Evolutionary conservation across 2,888 invertebrate genomes (phyloP), one percentile per base, ranked within the genome.

Genomic region (Ferrisia virgata): DNA sequence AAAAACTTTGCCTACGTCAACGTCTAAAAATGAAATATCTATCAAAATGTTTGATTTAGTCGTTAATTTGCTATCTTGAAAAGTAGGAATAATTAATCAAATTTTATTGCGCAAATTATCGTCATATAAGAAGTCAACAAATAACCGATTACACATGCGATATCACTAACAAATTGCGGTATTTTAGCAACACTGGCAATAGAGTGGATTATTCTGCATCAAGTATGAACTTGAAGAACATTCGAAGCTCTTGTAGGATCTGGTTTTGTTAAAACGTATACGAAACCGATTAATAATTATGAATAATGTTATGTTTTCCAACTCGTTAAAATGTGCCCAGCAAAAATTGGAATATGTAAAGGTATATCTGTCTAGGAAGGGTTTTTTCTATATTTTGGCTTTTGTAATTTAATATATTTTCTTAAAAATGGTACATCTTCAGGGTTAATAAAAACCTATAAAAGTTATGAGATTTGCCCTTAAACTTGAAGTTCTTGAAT

Each of bases 301-400:
- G 87, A 93, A 94, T 0, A 91, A 90, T 0, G 92, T 90, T 83
- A 94, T 93, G 88, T 93, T 94, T 88, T 94, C 93, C 88, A 94
- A 87, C 87, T 94, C 94, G 87, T 94, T 94, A 86, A 91, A 89
- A 87, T 94, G 93, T 11, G 92, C 93, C 87, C 93, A 93, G 88
- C 11, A 89, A 88, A 69, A 84, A 53, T 53, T 15, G 18, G n/a
- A 22, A 5, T 53, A 53, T 22, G 15, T 43, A 47, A n/a, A n/a
- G n/a, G n/a, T n/a, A n/a, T n/a, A n/a, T n/a, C n/a, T n/a, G n/a
- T n/a, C n/a, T n/a, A n/a, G n/a, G n/a, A n/a, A n/a, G n/a, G n/a
- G n/a, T n/a, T n/a, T n/a, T n/a, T n/a, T n/a, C n/a, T n/a, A n/a
- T n/a, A n/a, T n/a, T n/a, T n/a, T n/a, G n/a, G n/a, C n/a, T 47